These are phyloP conservation scores for Psilopsiagon aymara DNA, from an alignment of 2,113 vertebrate species.

Conservation along the genomic window DNA sequence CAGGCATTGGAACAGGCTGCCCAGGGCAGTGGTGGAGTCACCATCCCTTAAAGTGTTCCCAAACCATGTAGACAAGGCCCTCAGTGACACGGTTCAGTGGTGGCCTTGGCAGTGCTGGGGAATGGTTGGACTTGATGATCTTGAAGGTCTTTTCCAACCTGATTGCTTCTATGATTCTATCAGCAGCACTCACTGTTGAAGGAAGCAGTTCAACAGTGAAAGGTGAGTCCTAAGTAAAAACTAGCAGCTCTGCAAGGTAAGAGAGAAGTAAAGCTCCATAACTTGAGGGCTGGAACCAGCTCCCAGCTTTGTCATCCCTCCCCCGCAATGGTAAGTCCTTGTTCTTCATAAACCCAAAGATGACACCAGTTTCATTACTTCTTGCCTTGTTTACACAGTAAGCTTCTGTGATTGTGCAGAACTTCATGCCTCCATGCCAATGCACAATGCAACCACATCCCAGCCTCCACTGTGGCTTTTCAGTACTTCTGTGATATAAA, in stretches of 20 bases:
- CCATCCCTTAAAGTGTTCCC: background rate
- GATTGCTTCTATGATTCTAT: background rate
- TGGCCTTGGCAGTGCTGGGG: background rate
- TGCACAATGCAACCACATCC: background rate
- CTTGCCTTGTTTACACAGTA: background rate
- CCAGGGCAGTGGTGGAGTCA: background rate
- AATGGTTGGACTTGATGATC: background rate
- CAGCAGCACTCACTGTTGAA: rapidly evolving
- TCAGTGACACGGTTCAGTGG: background rate
- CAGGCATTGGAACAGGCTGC: background rate
- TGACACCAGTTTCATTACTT: background rate
- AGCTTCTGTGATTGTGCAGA: background rate
- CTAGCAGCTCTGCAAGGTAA: background rate
- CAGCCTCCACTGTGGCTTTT: background rate
- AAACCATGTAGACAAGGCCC: background rate
- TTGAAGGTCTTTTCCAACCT: background rate
- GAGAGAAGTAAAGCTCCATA: background rate
- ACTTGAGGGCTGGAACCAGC: background rate
- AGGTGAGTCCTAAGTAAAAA: background rate
- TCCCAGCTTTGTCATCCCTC: background rate
- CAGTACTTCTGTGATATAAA: background rate
- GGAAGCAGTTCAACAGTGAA: background rate
- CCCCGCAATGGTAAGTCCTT: background rate
- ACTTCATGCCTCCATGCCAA: background rate
- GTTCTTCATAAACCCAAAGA: background rate